Conservation (phyloP, 2,888 invertebrate genomes). For the Bhutanitis thaidina region DNA sequence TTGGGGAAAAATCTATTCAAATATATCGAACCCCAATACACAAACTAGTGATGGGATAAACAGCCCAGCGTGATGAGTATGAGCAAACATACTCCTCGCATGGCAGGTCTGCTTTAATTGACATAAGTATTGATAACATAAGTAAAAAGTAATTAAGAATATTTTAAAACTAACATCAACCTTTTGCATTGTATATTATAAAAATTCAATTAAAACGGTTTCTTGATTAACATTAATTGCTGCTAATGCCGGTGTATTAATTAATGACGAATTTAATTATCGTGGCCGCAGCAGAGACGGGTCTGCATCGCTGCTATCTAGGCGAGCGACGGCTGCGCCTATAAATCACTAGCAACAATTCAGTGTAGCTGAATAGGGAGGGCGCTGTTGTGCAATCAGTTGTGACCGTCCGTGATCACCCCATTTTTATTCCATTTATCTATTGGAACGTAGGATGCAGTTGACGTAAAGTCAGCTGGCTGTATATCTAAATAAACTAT, state of each 20-base stretch:
- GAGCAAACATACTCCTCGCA: no score
- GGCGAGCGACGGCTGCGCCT: conserved; percentile 10
- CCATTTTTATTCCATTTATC: conserved; percentile 39
- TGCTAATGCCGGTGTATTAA: conserved; percentile 22
- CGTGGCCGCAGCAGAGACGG: conserved; percentile 50
- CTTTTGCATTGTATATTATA: background rate
- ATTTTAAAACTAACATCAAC: no score
- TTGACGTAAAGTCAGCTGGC: conserved; percentile 11
- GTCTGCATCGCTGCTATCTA: background rate
- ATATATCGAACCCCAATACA: no score
- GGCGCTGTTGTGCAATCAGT: conserved; percentile 50
- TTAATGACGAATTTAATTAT: conserved; percentile 62
- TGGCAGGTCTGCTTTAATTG: no score
- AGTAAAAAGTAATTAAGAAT: no score
- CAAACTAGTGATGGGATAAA: no score
- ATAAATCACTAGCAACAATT: conserved; percentile 10
- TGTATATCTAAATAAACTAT: no score
- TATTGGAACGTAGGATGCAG: conserved; percentile 22
- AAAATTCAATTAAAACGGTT: conserved; percentile 4
- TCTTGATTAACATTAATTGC: conserved; percentile 13
- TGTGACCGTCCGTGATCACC: conserved; percentile 52
- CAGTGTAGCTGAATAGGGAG: conserved; percentile 18
- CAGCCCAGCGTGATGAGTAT: no score
- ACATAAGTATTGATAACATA: no score
- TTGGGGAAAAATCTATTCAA: no score